Percentiles rank a stretch among this genome's conserved stretches.
phyloP scores from a whole-genome alignment of 2,797 vertebrate genomes.

The Carcharodon carcharias region DNA sequence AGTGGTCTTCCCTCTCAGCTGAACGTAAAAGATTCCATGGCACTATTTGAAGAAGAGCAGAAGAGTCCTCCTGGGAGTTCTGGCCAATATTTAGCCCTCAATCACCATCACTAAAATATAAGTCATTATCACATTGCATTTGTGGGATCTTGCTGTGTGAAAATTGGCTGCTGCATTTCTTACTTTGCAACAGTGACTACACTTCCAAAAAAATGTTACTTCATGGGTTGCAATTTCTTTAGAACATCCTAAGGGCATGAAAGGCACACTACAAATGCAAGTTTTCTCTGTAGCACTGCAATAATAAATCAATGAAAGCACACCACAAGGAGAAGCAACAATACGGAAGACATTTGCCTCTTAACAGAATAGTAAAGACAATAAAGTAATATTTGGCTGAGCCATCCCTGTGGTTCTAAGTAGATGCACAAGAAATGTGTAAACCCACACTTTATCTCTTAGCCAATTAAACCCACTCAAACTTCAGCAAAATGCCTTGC shows the following conservation, averaged over 20 bases:
- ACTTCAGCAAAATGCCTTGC: slow-evolving; percentile 13
- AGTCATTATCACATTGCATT: not conserved
- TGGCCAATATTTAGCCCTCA: not conserved
- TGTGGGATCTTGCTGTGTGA: not conserved
- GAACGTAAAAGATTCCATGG: not conserved
- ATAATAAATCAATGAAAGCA: not conserved
- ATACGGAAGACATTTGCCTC: not conserved
- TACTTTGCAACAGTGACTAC: not conserved
- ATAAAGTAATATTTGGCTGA: not conserved
- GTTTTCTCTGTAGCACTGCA: not conserved
- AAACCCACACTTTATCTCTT: slow-evolving; percentile 18
- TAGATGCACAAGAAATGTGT: not conserved
- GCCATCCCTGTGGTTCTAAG: not conserved
- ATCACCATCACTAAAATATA: not conserved
- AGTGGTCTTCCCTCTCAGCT: not conserved
- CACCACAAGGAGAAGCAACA: not conserved
- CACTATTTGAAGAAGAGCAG: not conserved
- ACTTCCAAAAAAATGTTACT: not conserved
- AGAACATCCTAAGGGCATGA: not conserved
- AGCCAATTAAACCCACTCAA: not conserved
- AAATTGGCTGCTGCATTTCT: not conserved
- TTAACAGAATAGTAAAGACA: not conserved
- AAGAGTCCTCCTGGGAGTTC: not conserved
- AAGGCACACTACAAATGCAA: not conserved
- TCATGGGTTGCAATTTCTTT: not conserved